Conservation (phyloP, 2,888 invertebrate species). For the Dasypogon diadema region DNA sequence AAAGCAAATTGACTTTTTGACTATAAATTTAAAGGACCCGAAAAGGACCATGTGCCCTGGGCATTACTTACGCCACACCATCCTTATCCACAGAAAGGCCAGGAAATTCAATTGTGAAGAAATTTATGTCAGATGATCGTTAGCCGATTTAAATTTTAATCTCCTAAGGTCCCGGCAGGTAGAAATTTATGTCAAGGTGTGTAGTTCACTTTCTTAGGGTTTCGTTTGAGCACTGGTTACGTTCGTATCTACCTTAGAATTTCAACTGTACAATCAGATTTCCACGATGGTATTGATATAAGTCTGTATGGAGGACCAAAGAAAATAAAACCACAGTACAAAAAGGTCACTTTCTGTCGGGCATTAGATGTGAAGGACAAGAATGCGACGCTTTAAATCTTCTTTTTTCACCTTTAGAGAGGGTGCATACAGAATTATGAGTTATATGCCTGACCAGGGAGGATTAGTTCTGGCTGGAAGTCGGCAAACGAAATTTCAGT, state of each 20-base stretch:
- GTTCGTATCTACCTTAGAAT: not conserved
- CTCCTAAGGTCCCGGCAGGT: conserved; percentile 44
- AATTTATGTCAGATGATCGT: conserved; percentile 51
- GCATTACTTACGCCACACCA: not conserved
- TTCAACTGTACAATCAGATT: not conserved
- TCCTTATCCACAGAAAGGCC: conserved; percentile 15
- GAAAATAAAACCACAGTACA: not conserved
- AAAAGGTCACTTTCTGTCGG: conserved; percentile 25
- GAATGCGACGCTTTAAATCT: conserved; percentile 21
- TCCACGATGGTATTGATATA: not conserved
- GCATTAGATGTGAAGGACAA: not conserved
- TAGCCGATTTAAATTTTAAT: conserved; percentile 51
- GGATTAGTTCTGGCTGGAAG: conserved; percentile 43
- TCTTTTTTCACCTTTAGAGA: conserved; percentile 20
- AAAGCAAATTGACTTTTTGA: conserved; percentile 48
- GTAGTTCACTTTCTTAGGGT: conserved; percentile 45
- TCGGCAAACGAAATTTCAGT: conserved; percentile 28
- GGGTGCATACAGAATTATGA: conserved; percentile 47
- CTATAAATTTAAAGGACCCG: conserved; percentile 46
- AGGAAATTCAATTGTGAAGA: conserved; percentile 44
- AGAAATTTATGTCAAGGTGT: conserved; percentile 48
- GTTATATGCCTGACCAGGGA: conserved; percentile 42
- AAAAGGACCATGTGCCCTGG: conserved; percentile 41
- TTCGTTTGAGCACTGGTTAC: not conserved
- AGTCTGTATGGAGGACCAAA: not conserved